Conservation (phyloP, 92 coral and sea anemone species). For the Heteractis magnifica region DNA sequence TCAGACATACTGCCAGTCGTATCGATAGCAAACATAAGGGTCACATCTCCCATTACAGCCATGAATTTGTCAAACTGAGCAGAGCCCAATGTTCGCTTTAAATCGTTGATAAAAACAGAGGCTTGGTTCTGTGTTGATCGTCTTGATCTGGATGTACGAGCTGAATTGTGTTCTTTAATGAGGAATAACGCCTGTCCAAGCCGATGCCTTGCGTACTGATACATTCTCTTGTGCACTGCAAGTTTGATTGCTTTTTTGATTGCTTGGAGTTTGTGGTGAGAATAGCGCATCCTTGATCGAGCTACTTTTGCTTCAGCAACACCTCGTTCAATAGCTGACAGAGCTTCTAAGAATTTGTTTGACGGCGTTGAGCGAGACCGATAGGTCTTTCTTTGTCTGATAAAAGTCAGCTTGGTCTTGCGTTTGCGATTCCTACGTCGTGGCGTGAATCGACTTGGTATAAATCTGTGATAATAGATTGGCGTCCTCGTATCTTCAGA, state of each 20-base stretch:
- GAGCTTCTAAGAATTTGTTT: slow-evolving; percentile 72
- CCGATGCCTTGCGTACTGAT: slow-evolving; percentile 41
- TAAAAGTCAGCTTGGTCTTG: slow-evolving; percentile 20
- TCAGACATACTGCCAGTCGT: slow-evolving; percentile 86
- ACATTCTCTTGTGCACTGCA: slow-evolving; percentile 47
- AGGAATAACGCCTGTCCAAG: slow-evolving; percentile 57
- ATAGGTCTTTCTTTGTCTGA: slow-evolving; percentile 47
- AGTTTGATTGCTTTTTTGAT: slow-evolving; percentile 18
- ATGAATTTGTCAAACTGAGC: slow-evolving; percentile 69
- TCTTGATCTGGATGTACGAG: slow-evolving; percentile 24
- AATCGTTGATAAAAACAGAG: slow-evolving; percentile 43
- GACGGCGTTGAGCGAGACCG: slow-evolving; percentile 67
- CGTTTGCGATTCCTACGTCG: neutral
- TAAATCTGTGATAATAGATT: neutral
- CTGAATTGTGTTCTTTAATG: slow-evolving; percentile 16
- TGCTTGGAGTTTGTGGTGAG: slow-evolving; percentile 6
- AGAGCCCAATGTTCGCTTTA: slow-evolving; percentile 57
- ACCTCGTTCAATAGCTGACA: slow-evolving; percentile 75
- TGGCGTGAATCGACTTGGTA: neutral
- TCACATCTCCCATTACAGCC: slow-evolving; percentile 90
- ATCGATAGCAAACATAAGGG: slow-evolving; percentile 90
- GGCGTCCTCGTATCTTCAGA: no score
- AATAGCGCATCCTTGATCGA: neutral
- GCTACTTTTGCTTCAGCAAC: slow-evolving; percentile 65
- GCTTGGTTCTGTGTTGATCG: slow-evolving; percentile 55